Base-by-base conservation (phyloP, 2,797 vertebrate species). In the Xerus rutilus region DNA sequence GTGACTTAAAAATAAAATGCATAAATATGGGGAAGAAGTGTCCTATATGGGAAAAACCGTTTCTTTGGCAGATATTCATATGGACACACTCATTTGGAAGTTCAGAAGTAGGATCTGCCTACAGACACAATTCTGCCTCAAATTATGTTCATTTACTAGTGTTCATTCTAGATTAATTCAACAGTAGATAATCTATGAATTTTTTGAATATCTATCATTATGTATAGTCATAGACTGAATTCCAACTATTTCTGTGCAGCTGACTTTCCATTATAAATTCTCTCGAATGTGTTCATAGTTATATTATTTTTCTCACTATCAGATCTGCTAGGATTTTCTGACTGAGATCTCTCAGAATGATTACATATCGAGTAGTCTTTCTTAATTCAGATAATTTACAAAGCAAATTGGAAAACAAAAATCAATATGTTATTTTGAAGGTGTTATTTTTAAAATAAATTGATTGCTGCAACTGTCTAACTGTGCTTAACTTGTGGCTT, bases 401-500 rank as follows among this genome's bases (percentile, higher is more conserved):
- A 73, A 91, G 54, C n/a, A 17, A 95, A 94, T 79, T 93, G 15
- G 30, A 84, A 92, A 54, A 83, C 2, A 35, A 72, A 82, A 78
- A 77, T 35, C 15, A 73, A 47, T 65, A 13, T 54, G 54, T 84
- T 78, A 78, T 59, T 67, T 86, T 18, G 15, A 67, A 90, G 10
- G 28, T 49, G 0, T 39, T 73, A 78, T 72, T 52, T 73, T 5
- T n/a, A 78, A 86, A 73, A 54, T 15, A 57, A 91, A 73, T 78
- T 14, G 1, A 2, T 65, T 78, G 62, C 18, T 73, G 25, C 35
- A 88, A 47, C 21, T 89, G 39, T 64, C 28, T 79, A 90, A 91
- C 84, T 49, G 7, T 23, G 32, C 5, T 28, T 59, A 86, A 45
- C 2, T 57, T 30, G 14, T 74, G 4, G 7, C 67, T 73, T 78